Evolutionary conservation across 2,888 invertebrate genomes (phyloP).

Genomic region (Miltochrista miniata): DNA sequence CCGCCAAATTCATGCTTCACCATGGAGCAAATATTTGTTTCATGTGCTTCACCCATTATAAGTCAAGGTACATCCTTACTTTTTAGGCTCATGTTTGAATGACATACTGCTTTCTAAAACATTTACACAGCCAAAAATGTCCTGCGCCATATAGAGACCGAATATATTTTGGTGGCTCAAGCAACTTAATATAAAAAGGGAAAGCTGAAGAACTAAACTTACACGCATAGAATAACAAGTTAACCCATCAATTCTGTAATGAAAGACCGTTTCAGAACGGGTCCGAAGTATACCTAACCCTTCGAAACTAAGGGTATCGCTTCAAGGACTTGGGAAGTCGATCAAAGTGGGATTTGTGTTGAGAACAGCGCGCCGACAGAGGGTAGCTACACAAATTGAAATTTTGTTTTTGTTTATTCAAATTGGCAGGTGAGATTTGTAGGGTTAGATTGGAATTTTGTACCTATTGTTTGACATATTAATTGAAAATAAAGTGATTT

Average conservation of each 20-base stretch:
- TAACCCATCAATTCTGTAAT: constrained; percentile 32
- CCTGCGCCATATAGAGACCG: background rate
- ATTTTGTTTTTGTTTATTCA: constrained; percentile 72
- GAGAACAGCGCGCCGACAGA: constrained; percentile 47
- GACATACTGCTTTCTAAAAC: too few species aligned
- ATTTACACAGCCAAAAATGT: background rate
- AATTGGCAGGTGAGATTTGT: constrained; percentile 57
- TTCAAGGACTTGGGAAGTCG: constrained; percentile 58
- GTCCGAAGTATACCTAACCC: constrained; percentile 54
- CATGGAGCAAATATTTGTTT: too few species aligned
- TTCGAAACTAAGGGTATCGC: constrained; percentile 55
- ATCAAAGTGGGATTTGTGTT: constrained; percentile 75
- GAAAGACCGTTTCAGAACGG: constrained; percentile 44
- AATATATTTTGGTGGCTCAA: background rate
- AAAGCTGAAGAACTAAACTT: constrained; percentile 2
- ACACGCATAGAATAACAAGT: constrained; percentile 14
- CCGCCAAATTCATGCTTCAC: too few species aligned
- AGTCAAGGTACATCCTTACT: background rate
- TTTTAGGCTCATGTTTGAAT: background rate
- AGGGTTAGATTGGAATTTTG: constrained; percentile 30
- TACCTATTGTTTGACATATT: constrained; percentile 16
- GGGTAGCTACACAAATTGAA: constrained; percentile 66
- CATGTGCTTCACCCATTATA: too few species aligned
- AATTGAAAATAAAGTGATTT: constrained; percentile 20
- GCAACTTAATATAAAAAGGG: constrained; percentile 3